These are phyloP conservation scores for Pelodiscus sinensis DNA, from an alignment of 2,113 vertebrate genomes.

Conservation along the genomic window DNA sequence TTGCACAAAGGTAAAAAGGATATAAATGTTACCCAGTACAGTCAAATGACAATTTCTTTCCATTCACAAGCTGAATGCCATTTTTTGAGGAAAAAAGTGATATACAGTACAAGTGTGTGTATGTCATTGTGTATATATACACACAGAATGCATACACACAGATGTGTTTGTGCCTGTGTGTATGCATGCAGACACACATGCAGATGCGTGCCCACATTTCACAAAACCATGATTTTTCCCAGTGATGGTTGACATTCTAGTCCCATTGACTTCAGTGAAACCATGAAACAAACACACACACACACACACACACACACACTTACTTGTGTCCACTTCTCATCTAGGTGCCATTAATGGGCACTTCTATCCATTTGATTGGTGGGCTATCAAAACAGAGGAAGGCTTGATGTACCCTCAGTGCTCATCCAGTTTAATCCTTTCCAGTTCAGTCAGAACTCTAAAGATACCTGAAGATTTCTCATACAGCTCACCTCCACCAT, in stretches of 20 bases:
- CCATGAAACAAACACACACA: too few relatives aligned
- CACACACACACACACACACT: fast-evolving
- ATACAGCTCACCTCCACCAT: neutral
- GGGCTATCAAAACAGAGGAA: fast-evolving
- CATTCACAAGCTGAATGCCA: neutral
- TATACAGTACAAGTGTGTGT: neutral
- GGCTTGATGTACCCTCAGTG: neutral
- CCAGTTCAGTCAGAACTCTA: neutral
- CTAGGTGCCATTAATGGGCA: neutral
- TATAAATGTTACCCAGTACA: neutral
- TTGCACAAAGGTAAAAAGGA: neutral
- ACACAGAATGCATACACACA: too few relatives aligned
- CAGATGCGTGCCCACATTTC: neutral
- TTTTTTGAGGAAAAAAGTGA: neutral
- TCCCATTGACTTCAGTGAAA: fast-evolving
- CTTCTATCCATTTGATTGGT: neutral
- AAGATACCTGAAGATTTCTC: fast-evolving
- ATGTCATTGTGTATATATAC: too few relatives aligned
- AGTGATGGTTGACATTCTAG: fast-evolving
- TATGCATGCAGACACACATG: too few relatives aligned
- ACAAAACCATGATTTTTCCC: neutral
- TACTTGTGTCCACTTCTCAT: neutral
- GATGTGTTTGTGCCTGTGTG: too few relatives aligned
- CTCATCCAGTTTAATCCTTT: neutral
- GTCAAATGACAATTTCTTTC: neutral